Percentiles rank a stretch among this genome's conserved stretches.
Evolutionary conservation across 2,113 vertebrate species (phyloP).

Genomic region (Sigmodon hispidus): DNA sequence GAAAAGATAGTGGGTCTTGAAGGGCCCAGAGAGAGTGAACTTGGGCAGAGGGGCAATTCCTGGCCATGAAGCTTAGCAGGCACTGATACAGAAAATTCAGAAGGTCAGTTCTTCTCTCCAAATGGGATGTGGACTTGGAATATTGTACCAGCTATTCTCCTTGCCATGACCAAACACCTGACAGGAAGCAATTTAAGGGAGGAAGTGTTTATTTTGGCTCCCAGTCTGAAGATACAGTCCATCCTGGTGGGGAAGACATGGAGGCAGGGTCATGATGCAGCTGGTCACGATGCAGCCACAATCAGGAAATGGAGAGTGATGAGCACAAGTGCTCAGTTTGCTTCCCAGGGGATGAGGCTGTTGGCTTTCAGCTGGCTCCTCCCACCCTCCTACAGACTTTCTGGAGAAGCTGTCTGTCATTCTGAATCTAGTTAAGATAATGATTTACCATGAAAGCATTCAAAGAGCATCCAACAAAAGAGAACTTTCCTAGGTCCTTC

Average conservation of each 20-base stretch:
- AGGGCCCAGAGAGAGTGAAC: no score
- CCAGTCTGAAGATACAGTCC: background rate
- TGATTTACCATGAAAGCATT: background rate
- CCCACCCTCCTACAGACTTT: background rate
- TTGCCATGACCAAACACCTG: background rate
- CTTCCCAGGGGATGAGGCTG: no score
- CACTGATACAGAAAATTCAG: background rate
- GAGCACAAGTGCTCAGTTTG: background rate
- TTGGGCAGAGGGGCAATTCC: no score
- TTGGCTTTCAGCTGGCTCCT: background rate
- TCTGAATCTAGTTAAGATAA: background rate
- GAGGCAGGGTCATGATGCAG: background rate
- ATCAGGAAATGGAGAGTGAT: background rate
- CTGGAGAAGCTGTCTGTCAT: background rate
- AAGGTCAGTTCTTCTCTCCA: background rate
- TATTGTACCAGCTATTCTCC: background rate
- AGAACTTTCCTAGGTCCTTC: no score
- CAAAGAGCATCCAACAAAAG: no score
- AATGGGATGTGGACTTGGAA: background rate
- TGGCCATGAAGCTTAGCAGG: background rate
- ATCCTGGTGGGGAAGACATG: background rate
- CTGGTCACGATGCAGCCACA: rapidly evolving
- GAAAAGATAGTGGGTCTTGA: background rate
- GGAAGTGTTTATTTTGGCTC: background rate
- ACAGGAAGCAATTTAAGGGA: background rate